These are phyloP conservation scores for Troglohyphantes excavatus DNA, from an alignment of 2,888 invertebrate genomes.

Conservation along the genomic window DNA sequence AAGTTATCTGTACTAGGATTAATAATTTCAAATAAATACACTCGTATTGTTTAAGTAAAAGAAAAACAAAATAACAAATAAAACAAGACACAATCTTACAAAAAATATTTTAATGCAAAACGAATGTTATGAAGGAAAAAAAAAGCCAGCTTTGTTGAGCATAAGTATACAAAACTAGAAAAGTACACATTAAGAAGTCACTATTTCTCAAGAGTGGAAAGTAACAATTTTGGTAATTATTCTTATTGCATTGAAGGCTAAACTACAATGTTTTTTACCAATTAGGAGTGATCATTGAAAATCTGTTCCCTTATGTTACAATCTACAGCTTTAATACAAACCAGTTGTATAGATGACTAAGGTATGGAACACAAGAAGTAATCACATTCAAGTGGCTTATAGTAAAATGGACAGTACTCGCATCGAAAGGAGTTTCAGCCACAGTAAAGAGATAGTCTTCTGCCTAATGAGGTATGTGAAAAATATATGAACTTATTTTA, in stretches of 20 bases:
- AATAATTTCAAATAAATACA: too few relatives aligned
- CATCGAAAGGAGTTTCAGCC: constrained; percentile 22
- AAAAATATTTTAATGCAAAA: constrained; percentile 41
- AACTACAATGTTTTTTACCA: neutral
- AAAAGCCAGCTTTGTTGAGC: constrained; percentile 11
- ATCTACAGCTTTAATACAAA: neutral
- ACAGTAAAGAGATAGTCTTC: neutral
- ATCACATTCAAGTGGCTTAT: constrained; percentile 10
- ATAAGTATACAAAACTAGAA: constrained; percentile 33
- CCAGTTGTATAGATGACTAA: constrained; percentile 15
- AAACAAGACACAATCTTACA: constrained; percentile 23
- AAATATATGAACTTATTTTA: constrained; percentile 41
- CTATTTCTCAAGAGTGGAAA: constrained; percentile 33
- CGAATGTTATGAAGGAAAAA: constrained; percentile 23
- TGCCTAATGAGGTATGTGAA: neutral
- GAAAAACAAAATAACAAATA: neutral
- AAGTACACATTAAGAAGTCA: neutral
- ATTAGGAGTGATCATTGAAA: neutral
- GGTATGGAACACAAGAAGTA: neutral
- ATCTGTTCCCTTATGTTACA: neutral
- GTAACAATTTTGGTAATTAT: neutral
- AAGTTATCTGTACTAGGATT: too few relatives aligned
- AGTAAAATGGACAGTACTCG: neutral
- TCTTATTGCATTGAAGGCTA: neutral
- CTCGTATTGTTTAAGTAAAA: too few relatives aligned